phyloP scores from a whole-genome alignment of 2,113 vertebrate genomes.

The Pelvicachromis taeniatus region DNA sequence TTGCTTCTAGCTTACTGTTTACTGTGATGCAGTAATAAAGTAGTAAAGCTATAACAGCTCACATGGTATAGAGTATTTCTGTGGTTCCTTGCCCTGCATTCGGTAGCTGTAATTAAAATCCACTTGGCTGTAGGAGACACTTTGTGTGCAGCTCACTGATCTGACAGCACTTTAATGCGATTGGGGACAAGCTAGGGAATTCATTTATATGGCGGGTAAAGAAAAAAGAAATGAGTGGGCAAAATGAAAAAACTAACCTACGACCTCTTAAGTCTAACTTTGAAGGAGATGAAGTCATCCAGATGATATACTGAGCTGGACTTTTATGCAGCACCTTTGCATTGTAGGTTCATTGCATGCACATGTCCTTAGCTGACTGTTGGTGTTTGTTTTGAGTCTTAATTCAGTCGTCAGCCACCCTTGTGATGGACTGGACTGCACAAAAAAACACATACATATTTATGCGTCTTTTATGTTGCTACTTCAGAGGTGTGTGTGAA shows the following conservation, averaged over 20 bases:
- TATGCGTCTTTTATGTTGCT: conserved; percentile 32
- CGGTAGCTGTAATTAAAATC: conserved; percentile 76
- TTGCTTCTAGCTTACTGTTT: not conserved
- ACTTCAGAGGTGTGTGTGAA: conserved; percentile 37
- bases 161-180: conserved; percentile 84
- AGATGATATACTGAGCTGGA: not conserved
- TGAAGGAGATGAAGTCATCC: not conserved
- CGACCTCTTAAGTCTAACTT: conserved; percentile 23
- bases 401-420: conserved; percentile 8
- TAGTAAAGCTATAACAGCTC: not conserved
- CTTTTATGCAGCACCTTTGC: not conserved
- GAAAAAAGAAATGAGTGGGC: conserved; percentile 56
- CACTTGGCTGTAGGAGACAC: conserved; percentile 73
- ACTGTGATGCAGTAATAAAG: not conserved
- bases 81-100: not conserved
- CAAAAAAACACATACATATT: conserved; percentile 24
- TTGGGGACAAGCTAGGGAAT: conserved; percentile 72
- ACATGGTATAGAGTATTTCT: not conserved
- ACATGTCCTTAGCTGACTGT: not conserved
- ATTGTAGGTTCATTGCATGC: not conserved
- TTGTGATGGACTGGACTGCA: not conserved
- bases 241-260: conserved; percentile 77
- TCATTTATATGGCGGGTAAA: conserved; percentile 79
- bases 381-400: conserved; percentile 19
- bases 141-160: conserved; percentile 78